These are phyloP conservation scores for Notodonta ziczac DNA, from an alignment of 2,888 invertebrate genomes.

Conservation along the genomic window DNA sequence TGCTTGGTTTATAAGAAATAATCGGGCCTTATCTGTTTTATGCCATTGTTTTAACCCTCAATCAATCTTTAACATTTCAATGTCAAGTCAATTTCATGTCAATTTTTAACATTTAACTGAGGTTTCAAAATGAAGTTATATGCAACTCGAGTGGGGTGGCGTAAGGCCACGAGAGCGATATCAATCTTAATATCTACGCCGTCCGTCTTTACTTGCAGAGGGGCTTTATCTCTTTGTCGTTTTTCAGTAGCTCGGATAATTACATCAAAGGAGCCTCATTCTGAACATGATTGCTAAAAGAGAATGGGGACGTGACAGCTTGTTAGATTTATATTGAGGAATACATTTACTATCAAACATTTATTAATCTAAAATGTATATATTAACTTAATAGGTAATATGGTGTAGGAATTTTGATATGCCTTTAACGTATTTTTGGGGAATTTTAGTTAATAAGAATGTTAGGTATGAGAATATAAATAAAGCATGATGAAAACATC, in stretches of 20 bases:
- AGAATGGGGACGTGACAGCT: conserved; percentile 12
- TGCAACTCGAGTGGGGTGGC: conserved; percentile 7
- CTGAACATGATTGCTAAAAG: conserved; percentile 31
- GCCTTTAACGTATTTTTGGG: too few relatives aligned
- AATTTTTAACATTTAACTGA: too few relatives aligned
- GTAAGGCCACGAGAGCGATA: conserved; percentile 2
- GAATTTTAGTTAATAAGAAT: too few relatives aligned
- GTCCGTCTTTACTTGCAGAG: conserved; percentile 31
- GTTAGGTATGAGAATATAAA: neutral
- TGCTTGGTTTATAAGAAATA: too few relatives aligned
- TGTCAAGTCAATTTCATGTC: too few relatives aligned
- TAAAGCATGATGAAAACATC: neutral
- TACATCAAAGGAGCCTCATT: conserved; percentile 28
- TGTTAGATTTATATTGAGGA: neutral
- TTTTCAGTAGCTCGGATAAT: conserved; percentile 29
- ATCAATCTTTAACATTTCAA: too few relatives aligned
- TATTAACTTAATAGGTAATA: neutral
- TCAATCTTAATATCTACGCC: conserved; percentile 18
- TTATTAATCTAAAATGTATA: neutral
- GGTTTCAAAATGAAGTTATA: neutral
- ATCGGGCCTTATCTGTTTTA: too few relatives aligned
- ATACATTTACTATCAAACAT: neutral
- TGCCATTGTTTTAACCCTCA: too few relatives aligned
- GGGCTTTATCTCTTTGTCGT: conserved; percentile 25
- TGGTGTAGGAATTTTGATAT: too few relatives aligned